Evolutionary conservation across 2,888 invertebrate species (phyloP), one percentile per base, ranked within the genome.

Genomic region (Deladenus siricidicola): DNA sequence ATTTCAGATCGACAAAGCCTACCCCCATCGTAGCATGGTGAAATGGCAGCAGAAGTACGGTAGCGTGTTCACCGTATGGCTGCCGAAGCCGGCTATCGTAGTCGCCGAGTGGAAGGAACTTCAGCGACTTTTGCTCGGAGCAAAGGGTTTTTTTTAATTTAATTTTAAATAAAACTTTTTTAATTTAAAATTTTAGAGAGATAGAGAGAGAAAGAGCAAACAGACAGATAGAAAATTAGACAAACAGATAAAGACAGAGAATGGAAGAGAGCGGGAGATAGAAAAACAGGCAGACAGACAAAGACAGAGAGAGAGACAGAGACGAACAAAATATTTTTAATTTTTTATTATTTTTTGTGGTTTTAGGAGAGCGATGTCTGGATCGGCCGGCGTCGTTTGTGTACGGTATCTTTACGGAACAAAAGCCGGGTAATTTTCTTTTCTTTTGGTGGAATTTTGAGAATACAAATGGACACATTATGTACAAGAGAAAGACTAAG

Each of bases 11-110:
- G 67, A 67, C 42, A 30, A 45, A n/a, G 19, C 59, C 8, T 54
- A 67, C 44, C 68, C 70, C 4, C 67, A 67, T 44, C 58, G 60
- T 23, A 49, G 53, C 28, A 57, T 67, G 26, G 42, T 66, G 19
- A 34, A 44, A n/a, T 68, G 71, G 63, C 19, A 52, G 24, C 14
- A 57, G 26, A 26, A 30, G 21, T 75, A 70, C 60, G 75, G 75
- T 10, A 67, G 67, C 6, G 59, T 75, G 2, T 75, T 71, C 63
- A 76, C 75, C 1, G 63, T 75, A 19, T 69, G 70, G 60, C 57
- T 75, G 3, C 71, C 75, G 2, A 54, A 63, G 14, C 69, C 72
- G 1, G 51, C 54, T 26, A 59, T 69, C 23, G 72, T 69, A 4
- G 24, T 69, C 34, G 70, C 70, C 17, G 65, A 62, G n/a, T 28